Percentiles rank a stretch among this genome's conserved stretches.
These are phyloP conservation scores for Nemotelus nigrinus DNA, from an alignment of 2,888 invertebrate genomes.

Conservation along the genomic window DNA sequence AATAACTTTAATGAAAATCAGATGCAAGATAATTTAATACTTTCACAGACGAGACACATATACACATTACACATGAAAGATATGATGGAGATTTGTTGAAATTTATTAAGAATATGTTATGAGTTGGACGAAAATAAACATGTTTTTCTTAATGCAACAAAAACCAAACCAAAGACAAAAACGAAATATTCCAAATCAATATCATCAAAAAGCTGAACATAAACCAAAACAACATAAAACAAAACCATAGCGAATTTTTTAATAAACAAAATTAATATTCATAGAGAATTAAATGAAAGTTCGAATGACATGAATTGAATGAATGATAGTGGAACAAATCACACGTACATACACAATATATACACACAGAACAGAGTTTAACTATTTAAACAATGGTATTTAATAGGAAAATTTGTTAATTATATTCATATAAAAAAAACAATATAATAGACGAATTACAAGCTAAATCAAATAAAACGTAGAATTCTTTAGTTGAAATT, in stretches of 20 bases:
- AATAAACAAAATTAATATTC: neutral
- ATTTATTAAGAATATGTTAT: neutral
- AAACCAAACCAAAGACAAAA: conserved; percentile 12
- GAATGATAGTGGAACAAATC: conserved; percentile 23
- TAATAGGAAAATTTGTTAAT: conserved; percentile 41
- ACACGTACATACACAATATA: conserved; percentile 33
- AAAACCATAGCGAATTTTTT: neutral
- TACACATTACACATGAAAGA: conserved; percentile 4
- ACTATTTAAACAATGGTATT: conserved; percentile 37
- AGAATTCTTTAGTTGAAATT: conserved; percentile 34
- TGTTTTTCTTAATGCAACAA: no score
- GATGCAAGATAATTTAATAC: conserved; percentile 32
- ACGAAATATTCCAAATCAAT: conserved; percentile 6
- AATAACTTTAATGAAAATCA: conserved; percentile 19
- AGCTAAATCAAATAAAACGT: no score
- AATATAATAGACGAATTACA: conserved; percentile 29
- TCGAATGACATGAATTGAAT: neutral
- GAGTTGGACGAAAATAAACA: conserved; percentile 1
- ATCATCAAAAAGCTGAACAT: conserved; percentile 26
- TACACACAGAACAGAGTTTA: conserved; percentile 43
- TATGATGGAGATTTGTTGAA: conserved; percentile 18
- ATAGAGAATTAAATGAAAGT: neutral
- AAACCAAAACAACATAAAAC: conserved; percentile 13
- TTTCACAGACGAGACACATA: neutral
- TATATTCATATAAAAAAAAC: conserved; percentile 38